Evolutionary conservation across 1,140 invertebrate species (phyloP).

Genomic region (Brachystomella parvula): DNA sequence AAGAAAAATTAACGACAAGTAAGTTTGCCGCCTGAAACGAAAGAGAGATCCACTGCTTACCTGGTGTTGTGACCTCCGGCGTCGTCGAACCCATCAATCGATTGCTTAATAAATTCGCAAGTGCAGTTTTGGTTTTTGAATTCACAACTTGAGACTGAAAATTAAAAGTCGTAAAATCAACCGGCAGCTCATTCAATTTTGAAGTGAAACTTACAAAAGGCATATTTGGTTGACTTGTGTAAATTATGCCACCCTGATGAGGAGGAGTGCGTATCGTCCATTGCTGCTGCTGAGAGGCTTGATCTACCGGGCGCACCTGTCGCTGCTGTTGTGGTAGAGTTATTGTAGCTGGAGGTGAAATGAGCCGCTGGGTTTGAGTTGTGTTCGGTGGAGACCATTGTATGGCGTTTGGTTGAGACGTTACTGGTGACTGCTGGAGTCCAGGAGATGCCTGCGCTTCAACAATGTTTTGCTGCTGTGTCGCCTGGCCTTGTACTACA

Average conservation of each 20-base stretch:
- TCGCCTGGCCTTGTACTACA: background rate
- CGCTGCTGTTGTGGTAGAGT: background rate
- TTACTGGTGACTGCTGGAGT: background rate
- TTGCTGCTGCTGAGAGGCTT: constrained; percentile 6
- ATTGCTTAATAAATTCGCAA: constrained; percentile 88
- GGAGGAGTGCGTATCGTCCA: background rate
- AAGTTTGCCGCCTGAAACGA: no score
- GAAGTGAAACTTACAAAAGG: constrained; percentile 15
- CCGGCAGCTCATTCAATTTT: no score
- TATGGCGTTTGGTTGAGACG: background rate
- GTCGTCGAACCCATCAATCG: constrained; percentile 59
- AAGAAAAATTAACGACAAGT: background rate
- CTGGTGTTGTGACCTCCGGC: constrained; percentile 38
- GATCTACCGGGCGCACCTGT: background rate
- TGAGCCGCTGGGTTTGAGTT: background rate
- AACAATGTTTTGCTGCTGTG: background rate
- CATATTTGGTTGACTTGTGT: constrained; percentile 16
- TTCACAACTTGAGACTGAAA: constrained; percentile 54
- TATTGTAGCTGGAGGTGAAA: background rate
- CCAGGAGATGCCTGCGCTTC: background rate
- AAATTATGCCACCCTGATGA: background rate
- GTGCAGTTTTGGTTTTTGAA: constrained; percentile 86
- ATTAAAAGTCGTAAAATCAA: no score
- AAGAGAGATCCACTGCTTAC: constrained; percentile 51
- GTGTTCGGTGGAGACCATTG: no score